Evolutionary conservation across 2,113 vertebrate species (phyloP), one percentile per base, ranked within the genome.

Genomic region (Ia io): DNA sequence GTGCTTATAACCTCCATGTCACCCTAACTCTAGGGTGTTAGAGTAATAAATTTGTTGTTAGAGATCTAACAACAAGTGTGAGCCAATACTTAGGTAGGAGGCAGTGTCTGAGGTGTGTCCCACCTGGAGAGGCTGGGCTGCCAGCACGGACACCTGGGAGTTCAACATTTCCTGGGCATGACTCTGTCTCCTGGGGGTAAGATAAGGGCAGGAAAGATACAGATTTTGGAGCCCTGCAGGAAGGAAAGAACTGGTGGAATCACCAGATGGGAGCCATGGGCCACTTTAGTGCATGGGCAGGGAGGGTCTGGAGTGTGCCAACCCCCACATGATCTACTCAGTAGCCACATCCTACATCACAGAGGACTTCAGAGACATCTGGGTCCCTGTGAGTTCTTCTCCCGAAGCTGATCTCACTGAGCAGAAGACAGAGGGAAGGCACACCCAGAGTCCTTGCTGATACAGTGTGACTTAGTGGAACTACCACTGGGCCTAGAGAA

Each of bases 111-210:
- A 76, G 35, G 25, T 9, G 5, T 30, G 9, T 5, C 35, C 7
- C 42, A 11, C 42, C 22, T 44, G 63, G 18, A 70, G 8, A 88
- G 11, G 40, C 49, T 8, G 2, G n/a, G 20, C 6, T 69, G 30
- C 65, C 49, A 49, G n/a, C 12, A 2, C 0, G 1, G 67, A 40
- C 0, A 10, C 5, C 14, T 22, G 56, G 11, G 53, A 10, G 20
- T 37, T n/a, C 42, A 16, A 0, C 2, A 6, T 40, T 40, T 84
- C 42, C 30, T 22, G 13, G 23, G 69, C 20, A 3, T 9, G 51
- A 85, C 51, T 94, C 67, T 69, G 9, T 44, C 13, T 53, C 13
- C 32, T n/a, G 14, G 25, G 56, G 13, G 0, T 11, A n/a, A 3
- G 6, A 10, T 2, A 13, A 37, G n/a, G 13, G n/a, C 8, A 69